Evolutionary conservation across 2,113 vertebrate genomes (phyloP), one percentile per base, ranked within the genome.

Genomic region (Penelope pileata): DNA sequence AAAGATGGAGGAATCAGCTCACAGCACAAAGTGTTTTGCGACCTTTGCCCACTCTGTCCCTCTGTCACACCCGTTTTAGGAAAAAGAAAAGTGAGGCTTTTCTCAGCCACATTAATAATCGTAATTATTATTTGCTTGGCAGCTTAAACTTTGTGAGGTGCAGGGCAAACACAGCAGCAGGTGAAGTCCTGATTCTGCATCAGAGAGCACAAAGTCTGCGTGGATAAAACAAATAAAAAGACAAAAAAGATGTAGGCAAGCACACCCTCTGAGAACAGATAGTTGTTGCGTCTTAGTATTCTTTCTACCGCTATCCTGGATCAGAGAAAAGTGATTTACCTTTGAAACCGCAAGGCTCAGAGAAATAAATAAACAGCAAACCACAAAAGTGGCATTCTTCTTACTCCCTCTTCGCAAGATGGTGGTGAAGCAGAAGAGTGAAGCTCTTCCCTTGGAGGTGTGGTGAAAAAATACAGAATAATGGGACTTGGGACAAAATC

Each of bases 1-100:
- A 95, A 91, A 88, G 87, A 88, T 91, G 91, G 69, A 95, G 88
- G 76, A 95, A 96, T 96, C 64, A 86, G 86, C 42, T 90, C 40
- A 80, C 34, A 85, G 85, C 45, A 93, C 85, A 83, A 91, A 88
- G 69, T 67, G 86, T 93, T 96, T 91, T 0, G 0, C 64, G 94
- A 72, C 86, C 85, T 88, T 88, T 94, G 91, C 83, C 69, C 85
- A 77, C 43, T 32, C 76, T 91, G 66, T 90, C 64, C 75, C 73
- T 60, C 50, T 83, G 83, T 86, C 88, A 86, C 90, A 93, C 79
- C 79, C 72, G 88, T 83, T 96, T 80, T 83, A 83, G 76, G 40
- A 64, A 88, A 90, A 90, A 80, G 56, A 36, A 86, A 93, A 94
- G 64, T 10, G 66, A 83, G 38, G 79, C n/a, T 78, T 90, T 86